phyloP scores from a whole-genome alignment of 2,888 invertebrate species.

The Orthosia incerta region DNA sequence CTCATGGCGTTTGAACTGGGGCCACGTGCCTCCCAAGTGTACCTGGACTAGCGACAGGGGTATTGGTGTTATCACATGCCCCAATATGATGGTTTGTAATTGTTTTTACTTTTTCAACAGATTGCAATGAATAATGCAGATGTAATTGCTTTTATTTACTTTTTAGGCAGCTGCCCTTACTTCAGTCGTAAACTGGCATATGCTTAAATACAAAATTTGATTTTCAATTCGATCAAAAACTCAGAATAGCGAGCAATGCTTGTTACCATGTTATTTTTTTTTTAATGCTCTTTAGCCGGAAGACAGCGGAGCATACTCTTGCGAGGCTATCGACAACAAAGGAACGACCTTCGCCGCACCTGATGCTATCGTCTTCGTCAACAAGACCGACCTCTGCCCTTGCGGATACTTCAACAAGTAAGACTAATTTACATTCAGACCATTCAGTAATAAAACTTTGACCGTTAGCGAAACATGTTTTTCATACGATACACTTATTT shows the following conservation, averaged over 20 bases:
- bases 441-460: too few species aligned
- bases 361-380: constrained; percentile 96
- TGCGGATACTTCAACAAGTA: constrained; percentile 95
- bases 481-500: too few species aligned
- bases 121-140: too few species aligned
- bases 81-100: constrained; percentile 90
- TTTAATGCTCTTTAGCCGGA: constrained; percentile 72
- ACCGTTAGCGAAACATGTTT: too few species aligned
- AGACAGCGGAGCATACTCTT: constrained; percentile 99
- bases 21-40: constrained; percentile 96
- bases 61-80: constrained; percentile 95
- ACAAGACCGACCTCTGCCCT: constrained; percentile 91
- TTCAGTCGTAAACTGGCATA: neutral
- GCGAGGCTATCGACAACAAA: constrained; percentile 97
- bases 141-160: too few species aligned
- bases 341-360: constrained; percentile 96
- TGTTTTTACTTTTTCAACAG: neutral
- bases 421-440: constrained; percentile 4
- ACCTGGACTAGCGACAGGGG: constrained; percentile 94
- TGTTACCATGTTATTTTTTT: too few species aligned
- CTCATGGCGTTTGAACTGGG: constrained; percentile 99
- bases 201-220: neutral
- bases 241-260: too few species aligned
- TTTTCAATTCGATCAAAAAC: too few species aligned
- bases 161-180: neutral